These are phyloP conservation scores for Dicaeum eximium DNA, from an alignment of 2,113 vertebrate species.

Conservation along the genomic window DNA sequence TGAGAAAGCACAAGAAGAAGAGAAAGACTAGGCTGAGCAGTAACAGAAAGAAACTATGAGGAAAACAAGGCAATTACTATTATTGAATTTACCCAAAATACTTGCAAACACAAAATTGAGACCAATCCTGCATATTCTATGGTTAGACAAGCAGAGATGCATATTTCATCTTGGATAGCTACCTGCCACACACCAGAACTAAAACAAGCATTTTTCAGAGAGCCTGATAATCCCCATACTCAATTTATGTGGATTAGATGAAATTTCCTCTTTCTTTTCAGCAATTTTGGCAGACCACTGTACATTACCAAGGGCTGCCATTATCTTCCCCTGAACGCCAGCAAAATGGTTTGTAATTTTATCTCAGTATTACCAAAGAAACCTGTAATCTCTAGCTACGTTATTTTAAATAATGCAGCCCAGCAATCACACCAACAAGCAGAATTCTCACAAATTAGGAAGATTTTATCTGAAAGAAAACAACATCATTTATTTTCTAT, in stretches of 20 bases:
- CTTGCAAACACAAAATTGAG: background rate
- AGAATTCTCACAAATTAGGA: conserved; percentile 14
- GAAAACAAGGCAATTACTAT: background rate
- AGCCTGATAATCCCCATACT: background rate
- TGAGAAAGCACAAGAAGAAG: background rate
- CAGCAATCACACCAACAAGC: conserved; percentile 13
- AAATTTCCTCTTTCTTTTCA: conserved; percentile 52
- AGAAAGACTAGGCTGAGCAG: background rate
- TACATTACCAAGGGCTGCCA: conserved; percentile 27
- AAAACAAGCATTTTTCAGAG: conserved; percentile 13
- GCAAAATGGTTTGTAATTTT: conserved; percentile 46
- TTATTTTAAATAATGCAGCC: conserved; percentile 47
- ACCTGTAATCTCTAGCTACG: conserved; percentile 1
- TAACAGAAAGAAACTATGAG: background rate
- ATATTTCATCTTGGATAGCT: conserved; percentile 26
- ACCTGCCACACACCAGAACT: background rate
- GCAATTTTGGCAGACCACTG: conserved; percentile 24
- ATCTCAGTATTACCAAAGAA: conserved; percentile 37
- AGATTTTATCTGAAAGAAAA: background rate
- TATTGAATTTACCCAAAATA: conserved; percentile 26
- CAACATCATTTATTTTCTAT: background rate
- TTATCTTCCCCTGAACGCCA: conserved; percentile 27
- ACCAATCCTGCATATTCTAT: background rate
- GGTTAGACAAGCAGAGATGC: background rate
- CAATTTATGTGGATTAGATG: conserved; percentile 11